Conservation (phyloP, 2,113 vertebrate genomes). For the Pica pica region DNA sequence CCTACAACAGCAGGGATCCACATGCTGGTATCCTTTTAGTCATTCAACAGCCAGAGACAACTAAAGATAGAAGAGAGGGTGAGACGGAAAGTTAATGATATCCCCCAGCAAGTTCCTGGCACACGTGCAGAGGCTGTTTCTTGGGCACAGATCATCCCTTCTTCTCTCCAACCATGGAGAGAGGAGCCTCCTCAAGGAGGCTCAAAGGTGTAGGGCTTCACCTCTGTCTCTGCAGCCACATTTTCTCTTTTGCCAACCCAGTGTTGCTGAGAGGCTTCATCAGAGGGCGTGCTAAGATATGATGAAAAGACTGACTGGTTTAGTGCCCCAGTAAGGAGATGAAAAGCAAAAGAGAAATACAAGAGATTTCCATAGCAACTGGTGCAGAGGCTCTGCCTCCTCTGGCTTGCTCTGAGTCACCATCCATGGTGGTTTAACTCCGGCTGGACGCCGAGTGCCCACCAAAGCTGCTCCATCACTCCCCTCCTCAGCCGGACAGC, state of each 20-base stretch:
- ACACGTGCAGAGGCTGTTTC: background rate
- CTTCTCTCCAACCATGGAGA: accelerated
- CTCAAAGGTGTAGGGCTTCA: background rate
- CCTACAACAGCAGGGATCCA: background rate
- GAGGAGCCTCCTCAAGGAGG: background rate
- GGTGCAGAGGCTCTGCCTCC: background rate
- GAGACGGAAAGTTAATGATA: background rate
- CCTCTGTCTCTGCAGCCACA: background rate
- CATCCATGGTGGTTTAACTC: background rate
- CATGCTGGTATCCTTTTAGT: background rate
- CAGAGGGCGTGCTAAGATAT: background rate
- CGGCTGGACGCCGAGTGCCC: background rate
- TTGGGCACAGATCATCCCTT: background rate
- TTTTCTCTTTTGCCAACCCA: background rate
- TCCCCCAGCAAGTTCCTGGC: background rate
- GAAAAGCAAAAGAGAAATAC: background rate
- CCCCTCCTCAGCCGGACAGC: background rate
- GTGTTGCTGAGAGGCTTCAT: background rate
- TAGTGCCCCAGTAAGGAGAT: background rate
- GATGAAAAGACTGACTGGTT: background rate
- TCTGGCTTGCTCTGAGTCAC: background rate
- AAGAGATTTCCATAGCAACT: constrained; percentile 45
- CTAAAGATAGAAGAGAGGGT: background rate
- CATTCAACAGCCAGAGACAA: background rate
- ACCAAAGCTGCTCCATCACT: background rate